Evolutionary conservation across 64 coral and sea anemone species (phyloP), one percentile per base, ranked within the genome.

Genomic region (Montipora sp.): DNA sequence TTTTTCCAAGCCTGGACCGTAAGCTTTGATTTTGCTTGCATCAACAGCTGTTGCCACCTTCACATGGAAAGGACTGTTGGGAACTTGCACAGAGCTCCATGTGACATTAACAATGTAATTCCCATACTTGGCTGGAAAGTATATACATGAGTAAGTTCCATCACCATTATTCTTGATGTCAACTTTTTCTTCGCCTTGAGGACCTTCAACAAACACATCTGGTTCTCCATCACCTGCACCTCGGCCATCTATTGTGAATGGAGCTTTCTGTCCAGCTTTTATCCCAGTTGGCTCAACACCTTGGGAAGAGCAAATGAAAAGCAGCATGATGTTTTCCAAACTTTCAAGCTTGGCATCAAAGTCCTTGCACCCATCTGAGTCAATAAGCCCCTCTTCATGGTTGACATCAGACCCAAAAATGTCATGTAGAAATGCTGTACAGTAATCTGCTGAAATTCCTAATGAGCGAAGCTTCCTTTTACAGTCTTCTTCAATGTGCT

Each of bases 151-250:
- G 51, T 91, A 98, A 8, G 96, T 98, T 3, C 96, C 96, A 48
- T 98, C 96, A n/a, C 88, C 79, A 77, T 99, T 95, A 51, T 89
- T 95, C 65, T 96, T 99, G 65, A 99, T 90, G 24, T 99, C 98
- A 13, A 95, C 92, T 57, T 95, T 95, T 49, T 96, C 91, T 59
- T 96, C 94, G 58, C 98, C 98, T 58, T 89, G 95, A 7, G 98
- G 98, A 0, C 94, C 98, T 77, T 96, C 94, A 47, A 99, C 94
- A 88, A 94, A 89, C 47, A 99, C 92, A 70, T 99, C 94, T 18
- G 96, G 89, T 24, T 99, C 98, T n/a, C 98, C 98, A 92, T 99
- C 98, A 19, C 98, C 98, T 36, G 91, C 98, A 21, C 73, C 98
- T 44, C 85, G 91, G 21, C 88, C 88, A 87, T 99, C 98, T 19